These are phyloP conservation scores for Phoeniculus purpureus DNA, from an alignment of 2,797 vertebrate genomes.

Conservation along the genomic window DNA sequence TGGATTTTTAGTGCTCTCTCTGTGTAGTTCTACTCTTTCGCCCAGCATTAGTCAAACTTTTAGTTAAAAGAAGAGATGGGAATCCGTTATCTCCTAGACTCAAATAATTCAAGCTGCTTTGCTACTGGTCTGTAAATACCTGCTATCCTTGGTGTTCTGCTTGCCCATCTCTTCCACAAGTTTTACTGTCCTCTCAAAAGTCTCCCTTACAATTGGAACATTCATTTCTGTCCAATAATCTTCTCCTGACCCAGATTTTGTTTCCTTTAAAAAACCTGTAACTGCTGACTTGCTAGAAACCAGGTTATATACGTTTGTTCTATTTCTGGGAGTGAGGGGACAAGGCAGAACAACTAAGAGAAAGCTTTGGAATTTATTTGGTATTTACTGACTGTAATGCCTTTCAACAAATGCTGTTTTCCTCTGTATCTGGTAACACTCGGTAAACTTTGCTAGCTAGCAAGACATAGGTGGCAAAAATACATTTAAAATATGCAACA, in stretches of 20 bases:
- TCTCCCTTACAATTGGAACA: background rate
- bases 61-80: background rate
- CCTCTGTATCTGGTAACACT: background rate
- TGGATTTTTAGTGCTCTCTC: background rate
- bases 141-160: background rate
- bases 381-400: background rate
- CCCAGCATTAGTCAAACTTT: background rate
- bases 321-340: background rate
- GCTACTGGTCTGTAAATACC: background rate
- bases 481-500: background rate
- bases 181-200: background rate
- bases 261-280: background rate
- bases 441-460: background rate
- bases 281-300: background rate
- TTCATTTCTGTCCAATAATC: background rate
- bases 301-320: slow-evolving; percentile 4
- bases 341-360: background rate
- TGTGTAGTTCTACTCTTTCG: background rate
- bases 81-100: background rate
- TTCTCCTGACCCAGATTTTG: background rate
- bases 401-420: background rate
- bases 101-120: background rate
- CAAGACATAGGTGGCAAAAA: background rate
- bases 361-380: background rate
- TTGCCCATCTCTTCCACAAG: background rate